phyloP scores from a whole-genome alignment of 2,113 vertebrate genomes.

The Axis porcinus region DNA sequence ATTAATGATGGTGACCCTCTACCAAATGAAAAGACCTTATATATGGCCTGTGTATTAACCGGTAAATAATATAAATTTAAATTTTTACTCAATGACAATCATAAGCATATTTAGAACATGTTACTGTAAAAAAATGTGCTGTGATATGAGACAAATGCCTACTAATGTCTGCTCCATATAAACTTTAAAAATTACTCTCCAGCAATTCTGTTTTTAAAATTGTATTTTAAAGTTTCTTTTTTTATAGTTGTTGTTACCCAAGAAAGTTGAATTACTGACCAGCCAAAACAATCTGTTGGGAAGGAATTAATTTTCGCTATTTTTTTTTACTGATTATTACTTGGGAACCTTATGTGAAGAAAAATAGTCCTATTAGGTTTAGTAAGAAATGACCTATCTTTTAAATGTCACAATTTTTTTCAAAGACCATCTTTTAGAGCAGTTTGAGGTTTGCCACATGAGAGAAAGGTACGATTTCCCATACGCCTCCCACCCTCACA shows the following conservation, averaged over 20 bases:
- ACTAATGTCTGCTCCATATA: background rate
- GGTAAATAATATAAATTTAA: slow-evolving; percentile 64
- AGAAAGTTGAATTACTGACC: background rate
- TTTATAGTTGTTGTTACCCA: background rate
- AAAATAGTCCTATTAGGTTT: background rate
- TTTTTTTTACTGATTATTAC: background rate
- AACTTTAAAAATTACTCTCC: background rate
- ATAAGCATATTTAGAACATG: slow-evolving; percentile 27
- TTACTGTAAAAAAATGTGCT: background rate
- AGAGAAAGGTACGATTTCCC: background rate
- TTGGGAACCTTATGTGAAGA: background rate
- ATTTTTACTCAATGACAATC: slow-evolving; percentile 59
- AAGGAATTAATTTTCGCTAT: slow-evolving; percentile 24
- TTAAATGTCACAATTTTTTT: background rate
- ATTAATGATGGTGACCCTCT: slow-evolving; percentile 87
- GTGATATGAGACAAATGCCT: background rate
- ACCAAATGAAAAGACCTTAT: slow-evolving; percentile 76
- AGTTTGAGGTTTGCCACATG: background rate
- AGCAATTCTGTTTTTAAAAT: background rate
- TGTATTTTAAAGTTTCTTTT: background rate
- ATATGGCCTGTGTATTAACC: slow-evolving; percentile 74
- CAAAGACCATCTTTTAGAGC: background rate
- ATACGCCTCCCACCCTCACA: too few species aligned
- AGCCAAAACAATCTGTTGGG: background rate
- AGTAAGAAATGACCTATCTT: background rate